Conservation (phyloP, 2,113 vertebrate genomes). For the Actinemys pallida region DNA sequence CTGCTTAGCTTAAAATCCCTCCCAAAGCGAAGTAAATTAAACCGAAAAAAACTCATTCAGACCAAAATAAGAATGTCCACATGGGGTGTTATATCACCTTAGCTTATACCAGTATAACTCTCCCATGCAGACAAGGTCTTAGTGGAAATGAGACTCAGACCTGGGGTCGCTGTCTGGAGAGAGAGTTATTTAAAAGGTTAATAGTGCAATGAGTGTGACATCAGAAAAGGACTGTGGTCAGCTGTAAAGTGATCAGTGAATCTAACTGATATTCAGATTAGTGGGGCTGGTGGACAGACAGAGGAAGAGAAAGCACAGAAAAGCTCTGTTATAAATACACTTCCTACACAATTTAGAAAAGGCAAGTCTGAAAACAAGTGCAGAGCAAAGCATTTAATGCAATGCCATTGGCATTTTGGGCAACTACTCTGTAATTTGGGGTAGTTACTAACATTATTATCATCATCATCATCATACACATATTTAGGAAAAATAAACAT, state of each 20-base stretch:
- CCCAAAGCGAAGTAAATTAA: neutral
- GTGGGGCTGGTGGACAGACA: neutral
- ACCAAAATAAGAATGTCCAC: neutral
- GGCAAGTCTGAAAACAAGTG: constrained; percentile 70
- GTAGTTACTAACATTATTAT: constrained; percentile 73
- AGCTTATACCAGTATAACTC: neutral
- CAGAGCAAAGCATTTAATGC: constrained; percentile 70
- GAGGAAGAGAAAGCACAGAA: neutral
- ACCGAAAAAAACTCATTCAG: neutral
- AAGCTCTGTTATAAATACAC: constrained; percentile 67
- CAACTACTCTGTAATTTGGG: constrained; percentile 73
- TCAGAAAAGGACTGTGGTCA: neutral
- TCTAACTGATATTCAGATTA: neutral
- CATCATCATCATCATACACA: constrained; percentile 74
- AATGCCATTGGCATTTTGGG: constrained; percentile 50
- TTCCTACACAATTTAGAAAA: constrained; percentile 55
- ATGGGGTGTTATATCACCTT: neutral
- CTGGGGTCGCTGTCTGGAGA: neutral
- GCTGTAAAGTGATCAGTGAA: constrained; percentile 48
- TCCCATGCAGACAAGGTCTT: neutral
- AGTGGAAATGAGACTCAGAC: constrained; percentile 34
- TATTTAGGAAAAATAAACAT: constrained; percentile 84
- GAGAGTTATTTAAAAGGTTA: constrained; percentile 37
- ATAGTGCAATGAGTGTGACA: neutral
- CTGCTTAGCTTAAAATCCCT: neutral